Percentiles rank a stretch among this genome's conserved stretches.
phyloP scores from a whole-genome alignment of 2,113 vertebrate genomes.

The Paradoxurus hermaphroditus region DNA sequence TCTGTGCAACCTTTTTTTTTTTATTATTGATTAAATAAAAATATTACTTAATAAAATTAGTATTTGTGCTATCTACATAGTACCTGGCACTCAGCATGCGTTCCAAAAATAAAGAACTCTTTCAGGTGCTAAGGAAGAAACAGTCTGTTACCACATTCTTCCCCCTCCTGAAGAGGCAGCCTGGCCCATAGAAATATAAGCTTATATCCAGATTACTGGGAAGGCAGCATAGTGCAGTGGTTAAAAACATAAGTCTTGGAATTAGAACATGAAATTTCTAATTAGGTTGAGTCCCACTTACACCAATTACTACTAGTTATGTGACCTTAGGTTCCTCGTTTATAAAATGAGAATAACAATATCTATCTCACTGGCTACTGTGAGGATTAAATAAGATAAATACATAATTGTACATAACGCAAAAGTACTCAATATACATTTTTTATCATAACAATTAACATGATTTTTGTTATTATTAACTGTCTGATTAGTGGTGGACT shows the following conservation, averaged over 20 bases:
- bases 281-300: constrained; percentile 20
- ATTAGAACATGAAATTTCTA: constrained; percentile 38
- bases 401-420: background rate
- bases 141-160: background rate
- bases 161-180: background rate
- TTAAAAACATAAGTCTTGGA: constrained; percentile 17
- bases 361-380: background rate
- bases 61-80: background rate
- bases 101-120: background rate
- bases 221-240: background rate
- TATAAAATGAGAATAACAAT: constrained; percentile 22
- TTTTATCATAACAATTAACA: constrained; percentile 29
- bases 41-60: constrained; percentile 29
- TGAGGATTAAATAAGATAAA: background rate
- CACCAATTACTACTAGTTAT: constrained; percentile 34
- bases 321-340: background rate
- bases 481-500: background rate
- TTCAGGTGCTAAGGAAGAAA: background rate
- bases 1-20: background rate
- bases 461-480: background rate
- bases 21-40: constrained; percentile 27
- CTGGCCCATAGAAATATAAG: background rate
- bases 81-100: background rate
- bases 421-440: background rate
- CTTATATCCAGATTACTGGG: background rate